Percentiles rank a stretch among this genome's conserved stretches.
Evolutionary conservation across 2,113 vertebrate species (phyloP).

Genomic region (Xenopus laevis): DNA sequence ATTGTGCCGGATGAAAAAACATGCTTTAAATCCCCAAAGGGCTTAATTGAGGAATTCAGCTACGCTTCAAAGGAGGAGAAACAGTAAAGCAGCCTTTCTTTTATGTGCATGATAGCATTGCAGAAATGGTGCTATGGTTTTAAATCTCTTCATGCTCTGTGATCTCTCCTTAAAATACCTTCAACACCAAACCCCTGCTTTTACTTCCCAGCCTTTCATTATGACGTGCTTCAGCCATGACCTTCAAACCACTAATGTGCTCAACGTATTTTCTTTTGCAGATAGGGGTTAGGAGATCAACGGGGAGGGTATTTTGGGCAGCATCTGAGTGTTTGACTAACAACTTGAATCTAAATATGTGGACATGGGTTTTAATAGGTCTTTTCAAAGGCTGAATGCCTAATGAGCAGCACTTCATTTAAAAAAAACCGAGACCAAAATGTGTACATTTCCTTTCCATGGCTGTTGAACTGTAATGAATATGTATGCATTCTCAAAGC

Average conservation of each 20-base stretch:
- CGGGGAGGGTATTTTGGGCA: slow-evolving; percentile 2
- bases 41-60: slow-evolving; percentile 40
- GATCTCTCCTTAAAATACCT: slow-evolving; percentile 31
- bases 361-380: not conserved
- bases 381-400: not conserved
- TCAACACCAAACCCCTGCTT: slow-evolving; percentile 1
- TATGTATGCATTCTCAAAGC: too few species aligned
- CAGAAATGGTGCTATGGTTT: slow-evolving; percentile 37
- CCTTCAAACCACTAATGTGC: slow-evolving; percentile 25
- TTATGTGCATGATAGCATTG: slow-evolving; percentile 54
- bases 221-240: slow-evolving; percentile 39
- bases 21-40: slow-evolving; percentile 36
- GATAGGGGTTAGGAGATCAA: slow-evolving; percentile 24
- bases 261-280: not conserved
- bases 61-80: slow-evolving; percentile 68
- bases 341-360: not conserved
- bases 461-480: too few species aligned
- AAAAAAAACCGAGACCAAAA: too few species aligned
- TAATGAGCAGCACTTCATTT: not conserved
- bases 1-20: slow-evolving; percentile 28
- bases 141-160: slow-evolving; percentile 16
- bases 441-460: too few species aligned
- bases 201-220: slow-evolving; percentile 36
- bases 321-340: not conserved
- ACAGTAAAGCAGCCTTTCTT: slow-evolving; percentile 47